These are phyloP conservation scores for Ericerus pela DNA, from an alignment of 1,140 invertebrate genomes.

Conservation along the genomic window DNA sequence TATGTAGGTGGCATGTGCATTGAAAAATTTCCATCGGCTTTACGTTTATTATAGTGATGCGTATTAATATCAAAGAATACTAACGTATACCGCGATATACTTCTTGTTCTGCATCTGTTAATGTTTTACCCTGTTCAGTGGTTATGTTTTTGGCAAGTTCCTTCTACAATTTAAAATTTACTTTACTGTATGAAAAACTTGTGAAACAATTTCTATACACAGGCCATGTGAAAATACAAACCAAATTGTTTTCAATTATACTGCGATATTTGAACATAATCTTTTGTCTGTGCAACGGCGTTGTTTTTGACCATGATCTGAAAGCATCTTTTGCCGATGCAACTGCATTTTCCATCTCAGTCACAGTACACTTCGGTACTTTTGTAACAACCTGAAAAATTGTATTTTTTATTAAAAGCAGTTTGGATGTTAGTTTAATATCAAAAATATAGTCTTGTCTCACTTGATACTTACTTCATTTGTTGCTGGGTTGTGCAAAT, in stretches of 20 bases:
- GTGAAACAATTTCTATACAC: no score
- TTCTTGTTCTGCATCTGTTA: constrained; percentile 94
- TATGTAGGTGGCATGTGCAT: no score
- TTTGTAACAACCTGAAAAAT: constrained; percentile 45
- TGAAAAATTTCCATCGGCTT: no score
- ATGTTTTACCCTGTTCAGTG: constrained; percentile 92
- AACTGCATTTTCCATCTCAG: constrained; percentile 85
- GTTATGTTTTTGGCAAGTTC: constrained; percentile 85
- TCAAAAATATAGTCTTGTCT: no score
- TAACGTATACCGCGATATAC: constrained; percentile 90
- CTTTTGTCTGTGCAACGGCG: constrained; percentile 84
- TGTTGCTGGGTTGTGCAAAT: constrained; percentile 85
- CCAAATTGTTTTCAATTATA: constrained; percentile 60
- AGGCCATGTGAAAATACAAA: no score
- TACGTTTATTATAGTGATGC: no score
- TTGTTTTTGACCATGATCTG: constrained; percentile 76
- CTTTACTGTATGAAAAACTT: no score
- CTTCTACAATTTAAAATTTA: constrained; percentile 37
- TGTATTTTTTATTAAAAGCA: no score
- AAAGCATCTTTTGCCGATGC: constrained; percentile 71
- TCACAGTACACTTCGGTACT: constrained; percentile 79
- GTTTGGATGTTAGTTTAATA: no score
- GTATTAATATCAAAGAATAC: no score
- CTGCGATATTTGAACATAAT: constrained; percentile 85
- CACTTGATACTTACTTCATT: constrained; percentile 77